phyloP scores from a whole-genome alignment of 2,113 vertebrate species.

The Elephas maximus region DNA sequence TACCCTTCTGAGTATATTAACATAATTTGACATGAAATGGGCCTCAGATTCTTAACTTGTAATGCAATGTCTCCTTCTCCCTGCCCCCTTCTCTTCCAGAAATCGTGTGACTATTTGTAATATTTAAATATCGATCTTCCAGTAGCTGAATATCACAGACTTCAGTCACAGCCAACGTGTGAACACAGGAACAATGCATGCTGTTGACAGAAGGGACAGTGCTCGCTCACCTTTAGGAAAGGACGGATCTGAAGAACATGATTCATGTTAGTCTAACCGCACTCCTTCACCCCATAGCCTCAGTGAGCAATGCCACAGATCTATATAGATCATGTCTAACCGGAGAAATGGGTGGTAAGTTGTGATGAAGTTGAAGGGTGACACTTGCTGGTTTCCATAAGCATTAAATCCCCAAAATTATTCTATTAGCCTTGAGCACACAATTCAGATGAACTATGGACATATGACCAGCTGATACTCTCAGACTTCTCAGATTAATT shows the following conservation, averaged over 20 bases:
- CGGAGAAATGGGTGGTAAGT: background rate
- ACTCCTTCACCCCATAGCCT: background rate
- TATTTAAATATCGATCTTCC: background rate
- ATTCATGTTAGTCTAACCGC: background rate
- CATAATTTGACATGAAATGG: background rate
- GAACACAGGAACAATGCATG: background rate
- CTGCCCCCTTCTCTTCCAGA: background rate
- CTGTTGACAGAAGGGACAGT: background rate
- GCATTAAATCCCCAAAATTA: background rate
- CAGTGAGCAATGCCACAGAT: background rate
- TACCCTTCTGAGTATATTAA: background rate
- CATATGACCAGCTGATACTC: rapidly evolving
- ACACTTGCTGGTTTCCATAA: background rate
- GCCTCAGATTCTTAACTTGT: background rate
- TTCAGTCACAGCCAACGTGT: background rate
- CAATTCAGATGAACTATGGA: background rate
- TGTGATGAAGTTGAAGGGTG: background rate
- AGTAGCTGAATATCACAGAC: background rate
- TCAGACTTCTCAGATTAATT: background rate
- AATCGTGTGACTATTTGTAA: background rate
- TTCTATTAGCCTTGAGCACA: background rate
- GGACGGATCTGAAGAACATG: background rate
- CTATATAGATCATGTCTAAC: background rate
- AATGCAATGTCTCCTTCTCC: background rate
- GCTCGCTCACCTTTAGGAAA: background rate